Base-by-base conservation (phyloP, 2,797 vertebrate genomes). In the Masticophis lateralis region DNA sequence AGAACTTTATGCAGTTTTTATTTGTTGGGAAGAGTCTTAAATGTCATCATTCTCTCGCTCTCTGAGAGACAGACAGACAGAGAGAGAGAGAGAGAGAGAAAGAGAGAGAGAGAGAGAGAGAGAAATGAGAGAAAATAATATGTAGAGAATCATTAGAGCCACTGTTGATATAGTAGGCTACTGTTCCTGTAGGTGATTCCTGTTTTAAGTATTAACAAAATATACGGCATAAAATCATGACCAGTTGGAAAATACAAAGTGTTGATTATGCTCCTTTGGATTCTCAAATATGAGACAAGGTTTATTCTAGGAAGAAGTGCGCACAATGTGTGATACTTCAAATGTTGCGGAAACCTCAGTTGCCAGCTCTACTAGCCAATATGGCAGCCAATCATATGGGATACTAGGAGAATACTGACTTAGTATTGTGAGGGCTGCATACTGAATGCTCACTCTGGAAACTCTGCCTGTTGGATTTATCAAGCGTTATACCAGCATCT, bases 1-100 rank as follows among this genome's bases (percentile, higher is more conserved):
- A 56, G 22, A 90, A 92, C 60, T 94, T 96, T 93, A 92, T 94
- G 57, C 87, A 93, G 91, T 90, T 93, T 74, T 91, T 61, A 94
- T 92, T 55, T 96, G 47, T 92, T 94, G 91, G 37, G 37, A 8
- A 86, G 95, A 94, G 92, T 0, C 0, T 9, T 55, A 51, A 95
- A 53, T 63, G 53, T 53, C 95, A 95, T 94, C 10, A 5, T 5
- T n/a, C 28, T 63, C 4, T n/a, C 4, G n/a, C 4, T 66, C 61
- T n/a, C 27, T 56, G 51, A 53, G 51, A 53, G 1, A 53, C 1
- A 53, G 61, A 66, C 27, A 28, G 10, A 28, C 27, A 63, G 25
- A 63, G 25, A 43, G 32, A 28, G 61, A 63, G 25, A 63, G 25
- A 43, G 32, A 11, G 51, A 53, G 51, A 2, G 51, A 53, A 9